Conservation (phyloP, 2,888 invertebrate species). For the Hedychridium roseum region DNA sequence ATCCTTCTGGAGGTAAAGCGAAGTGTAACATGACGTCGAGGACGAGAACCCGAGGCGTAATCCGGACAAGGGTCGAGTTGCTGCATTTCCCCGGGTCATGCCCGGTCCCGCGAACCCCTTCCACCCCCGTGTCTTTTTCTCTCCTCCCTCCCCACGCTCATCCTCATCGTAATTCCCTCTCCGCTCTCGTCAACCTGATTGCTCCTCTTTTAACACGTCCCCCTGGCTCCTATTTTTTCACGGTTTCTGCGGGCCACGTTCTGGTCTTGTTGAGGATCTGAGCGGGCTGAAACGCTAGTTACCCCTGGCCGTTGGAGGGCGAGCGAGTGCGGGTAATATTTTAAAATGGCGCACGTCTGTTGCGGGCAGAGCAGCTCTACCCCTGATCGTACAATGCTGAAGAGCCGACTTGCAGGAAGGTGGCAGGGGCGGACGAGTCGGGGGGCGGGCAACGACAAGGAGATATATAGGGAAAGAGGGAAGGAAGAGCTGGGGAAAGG, state of each 20-base stretch:
- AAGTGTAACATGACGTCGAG: too few relatives aligned
- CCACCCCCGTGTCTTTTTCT: slow-evolving; percentile 16
- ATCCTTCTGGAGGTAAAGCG: slow-evolving; percentile 22
- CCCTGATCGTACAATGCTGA: slow-evolving; percentile 18
- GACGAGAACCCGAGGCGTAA: too few relatives aligned
- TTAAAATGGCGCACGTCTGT: slow-evolving; percentile 36
- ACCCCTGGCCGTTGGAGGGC: too few relatives aligned
- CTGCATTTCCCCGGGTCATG: slow-evolving; percentile 28
- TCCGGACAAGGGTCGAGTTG: slow-evolving; percentile 21
- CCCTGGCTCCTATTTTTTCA: neutral
- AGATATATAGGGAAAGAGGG: neutral
- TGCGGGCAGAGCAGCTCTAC: slow-evolving; percentile 29
- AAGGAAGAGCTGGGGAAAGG: slow-evolving; percentile 26
- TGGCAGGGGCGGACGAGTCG: slow-evolving; percentile 23
- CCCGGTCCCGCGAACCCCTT: slow-evolving; percentile 9
- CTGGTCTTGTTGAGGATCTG: too few relatives aligned
- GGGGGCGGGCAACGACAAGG: slow-evolving; percentile 28
- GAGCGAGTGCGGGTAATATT: slow-evolving; percentile 38
- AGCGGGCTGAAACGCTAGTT: too few relatives aligned
- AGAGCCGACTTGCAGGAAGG: slow-evolving; percentile 18
- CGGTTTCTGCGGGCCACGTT: too few relatives aligned
- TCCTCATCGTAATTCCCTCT: slow-evolving; percentile 6
- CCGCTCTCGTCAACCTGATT: too few relatives aligned
- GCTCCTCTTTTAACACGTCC: neutral
- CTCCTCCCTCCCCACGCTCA: slow-evolving; percentile 9